phyloP scores from a whole-genome alignment of 1,140 invertebrate species.

The Bursaphelenchus mucronatus region DNA sequence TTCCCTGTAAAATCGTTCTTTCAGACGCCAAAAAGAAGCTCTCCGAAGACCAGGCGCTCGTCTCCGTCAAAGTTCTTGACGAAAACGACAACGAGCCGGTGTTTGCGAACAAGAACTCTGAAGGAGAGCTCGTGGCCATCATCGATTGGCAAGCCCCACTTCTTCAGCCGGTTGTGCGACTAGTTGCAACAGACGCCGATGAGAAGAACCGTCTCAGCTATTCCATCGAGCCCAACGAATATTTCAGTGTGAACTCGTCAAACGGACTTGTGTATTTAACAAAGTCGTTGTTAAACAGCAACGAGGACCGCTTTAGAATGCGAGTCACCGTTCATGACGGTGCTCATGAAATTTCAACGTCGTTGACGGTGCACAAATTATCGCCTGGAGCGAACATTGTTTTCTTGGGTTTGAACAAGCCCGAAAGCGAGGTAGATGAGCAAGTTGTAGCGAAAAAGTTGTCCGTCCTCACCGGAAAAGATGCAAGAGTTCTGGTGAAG shows the following conservation, averaged over 20 bases:
- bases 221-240: constrained; percentile 29
- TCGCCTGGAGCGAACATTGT: constrained; percentile 51
- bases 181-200: constrained; percentile 47
- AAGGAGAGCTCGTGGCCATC: constrained; percentile 35
- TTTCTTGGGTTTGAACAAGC: constrained; percentile 34
- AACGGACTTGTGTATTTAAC: constrained; percentile 37
- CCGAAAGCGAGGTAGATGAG: constrained; percentile 42
- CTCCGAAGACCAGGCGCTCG: constrained; percentile 41
- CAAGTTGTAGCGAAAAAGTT: constrained; percentile 31
- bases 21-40: constrained; percentile 47
- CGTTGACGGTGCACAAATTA: constrained; percentile 45
- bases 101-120: constrained; percentile 30
- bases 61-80: constrained; percentile 52
- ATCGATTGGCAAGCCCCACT: constrained; percentile 46
- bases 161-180: constrained; percentile 36
- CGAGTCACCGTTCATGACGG: constrained; percentile 42
- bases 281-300: constrained; percentile 18
- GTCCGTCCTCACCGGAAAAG: constrained; percentile 26
- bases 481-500: constrained; percentile 45
- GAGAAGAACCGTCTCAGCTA: constrained; percentile 45
- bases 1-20: constrained; percentile 18
- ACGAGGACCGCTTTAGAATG: constrained; percentile 32
- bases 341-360: constrained; percentile 28
- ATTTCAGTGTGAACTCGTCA: constrained; percentile 43
- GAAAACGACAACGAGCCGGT: constrained; percentile 55